Evolutionary conservation across 2,797 vertebrate species (phyloP).

Genomic region (Carcharodon carcharias): DNA sequence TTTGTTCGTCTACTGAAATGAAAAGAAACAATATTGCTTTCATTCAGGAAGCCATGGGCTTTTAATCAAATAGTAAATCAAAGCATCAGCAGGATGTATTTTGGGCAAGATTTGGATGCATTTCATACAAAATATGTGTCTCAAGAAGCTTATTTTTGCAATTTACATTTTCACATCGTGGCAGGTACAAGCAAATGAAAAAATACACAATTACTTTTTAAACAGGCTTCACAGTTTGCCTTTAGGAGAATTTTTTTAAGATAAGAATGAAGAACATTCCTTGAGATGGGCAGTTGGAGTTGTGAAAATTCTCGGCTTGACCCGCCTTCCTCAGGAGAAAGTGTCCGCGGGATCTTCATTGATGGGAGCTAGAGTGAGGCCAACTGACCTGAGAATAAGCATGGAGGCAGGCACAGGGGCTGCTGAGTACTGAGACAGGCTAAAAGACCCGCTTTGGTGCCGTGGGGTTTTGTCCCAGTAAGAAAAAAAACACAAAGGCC

Average conservation of each 20-base stretch:
- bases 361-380: too few species aligned
- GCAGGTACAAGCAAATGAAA: background rate
- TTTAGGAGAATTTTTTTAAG: background rate
- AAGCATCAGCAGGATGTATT: constrained; percentile 12
- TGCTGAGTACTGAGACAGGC: too few species aligned
- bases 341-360: too few species aligned
- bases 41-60: background rate
- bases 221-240: background rate
- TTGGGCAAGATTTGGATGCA: background rate
- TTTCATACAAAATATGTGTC: background rate
- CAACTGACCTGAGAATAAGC: too few species aligned
- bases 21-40: background rate
- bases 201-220: background rate
- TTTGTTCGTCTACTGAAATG: background rate
- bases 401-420: too few species aligned
- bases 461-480: too few species aligned
- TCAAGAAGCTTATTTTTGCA: background rate
- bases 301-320: background rate
- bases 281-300: too few species aligned
- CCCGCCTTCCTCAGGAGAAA: too few species aligned
- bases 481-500: too few species aligned
- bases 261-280: background rate
- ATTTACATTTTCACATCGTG: background rate
- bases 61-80: constrained; percentile 27
- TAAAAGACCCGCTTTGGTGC: too few species aligned